These are phyloP conservation scores for Chrysogorgia sp. DNA, from an alignment of 92 coral and sea anemone genomes.

Conservation along the genomic window DNA sequence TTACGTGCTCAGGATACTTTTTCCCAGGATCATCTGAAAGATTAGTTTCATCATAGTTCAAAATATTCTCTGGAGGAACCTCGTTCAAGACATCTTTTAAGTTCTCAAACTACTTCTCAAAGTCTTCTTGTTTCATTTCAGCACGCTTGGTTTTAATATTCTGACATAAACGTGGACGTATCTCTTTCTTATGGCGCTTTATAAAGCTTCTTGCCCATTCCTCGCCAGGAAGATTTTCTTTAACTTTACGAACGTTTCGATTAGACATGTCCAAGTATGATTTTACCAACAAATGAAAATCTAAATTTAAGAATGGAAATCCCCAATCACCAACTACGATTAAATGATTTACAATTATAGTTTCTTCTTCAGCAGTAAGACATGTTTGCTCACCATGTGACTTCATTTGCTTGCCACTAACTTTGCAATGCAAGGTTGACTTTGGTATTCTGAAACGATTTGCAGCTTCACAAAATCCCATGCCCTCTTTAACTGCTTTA, in stretches of 20 bases:
- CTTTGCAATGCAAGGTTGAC: constrained; percentile 28
- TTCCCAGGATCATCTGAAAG: constrained; percentile 29
- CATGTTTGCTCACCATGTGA: constrained; percentile 33
- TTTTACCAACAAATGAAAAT: constrained; percentile 26
- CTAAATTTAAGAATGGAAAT: constrained; percentile 33
- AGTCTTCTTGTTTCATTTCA: constrained; percentile 29
- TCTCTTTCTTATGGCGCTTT: constrained; percentile 24
- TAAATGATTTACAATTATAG: constrained; percentile 20
- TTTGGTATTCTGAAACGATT: constrained; percentile 25
- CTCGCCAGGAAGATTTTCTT: constrained; percentile 32
- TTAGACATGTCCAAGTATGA: constrained; percentile 29
- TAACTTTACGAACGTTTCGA: constrained; percentile 1
- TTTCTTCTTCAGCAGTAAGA: constrained; percentile 32
- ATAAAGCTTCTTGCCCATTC: constrained; percentile 43
- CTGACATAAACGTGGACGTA: constrained; percentile 28
- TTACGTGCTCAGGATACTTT: constrained; percentile 24
- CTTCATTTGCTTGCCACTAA: constrained; percentile 17
- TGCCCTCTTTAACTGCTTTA: constrained; percentile 6
- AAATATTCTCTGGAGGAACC: constrained; percentile 36
- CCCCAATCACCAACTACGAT: constrained; percentile 39
- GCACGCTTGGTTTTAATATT: constrained; percentile 33
- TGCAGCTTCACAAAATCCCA: constrained; percentile 25
- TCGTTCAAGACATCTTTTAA: constrained; percentile 20
- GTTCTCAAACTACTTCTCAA: constrained; percentile 34
- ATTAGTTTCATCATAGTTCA: constrained; percentile 31